Evolutionary conservation across 2,113 vertebrate species (phyloP), one percentile per base, ranked within the genome.

Genomic region (Paracanthobrama guichenoti): DNA sequence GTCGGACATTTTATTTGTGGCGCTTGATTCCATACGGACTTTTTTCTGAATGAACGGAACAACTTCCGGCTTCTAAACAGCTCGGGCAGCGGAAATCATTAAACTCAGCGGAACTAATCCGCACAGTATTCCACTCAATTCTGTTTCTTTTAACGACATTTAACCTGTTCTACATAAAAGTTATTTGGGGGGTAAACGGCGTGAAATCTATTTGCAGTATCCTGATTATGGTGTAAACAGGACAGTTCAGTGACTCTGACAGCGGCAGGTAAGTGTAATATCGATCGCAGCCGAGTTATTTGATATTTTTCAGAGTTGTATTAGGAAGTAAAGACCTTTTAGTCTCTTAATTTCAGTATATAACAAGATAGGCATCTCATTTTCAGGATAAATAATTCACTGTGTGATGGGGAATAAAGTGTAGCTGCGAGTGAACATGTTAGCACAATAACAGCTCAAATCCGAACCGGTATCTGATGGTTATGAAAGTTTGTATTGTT

Each of bases 181-280:
- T 72, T 55, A 11, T 42, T 71, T 50, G 48, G 4, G 4, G 20
- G 9, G 18, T 28, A 69, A 31, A 55, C 31, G 0, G 60, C 66
- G 78, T 46, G 46, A 42, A 57, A 82, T 31, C 9, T 4, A 80
- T 14, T 4, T 64, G 28, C 2, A 48, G 7, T 7, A 12, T 39
- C 7, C 14, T 18, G 90, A 91, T 80, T 90, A 94, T 94, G 93
- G 86, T 93, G 91, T 93, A 92, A 90, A 88, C 81, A 84, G 90
- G 91, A 85, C 73, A 89, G 83, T 89, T 88, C 87, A 90, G 85
- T 71, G 79, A 84, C 85, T 71, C 77, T 66, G 76, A 71, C 91
- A 85, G 89, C 90, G 87, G 89, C 89, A 92, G 93, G 91, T 92
- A 89, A 90, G 86, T 80, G n/a, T 79, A 69, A 57, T 53, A 60